Conservation (phyloP, 2,113 vertebrate species). For the Scomber colias region DNA sequence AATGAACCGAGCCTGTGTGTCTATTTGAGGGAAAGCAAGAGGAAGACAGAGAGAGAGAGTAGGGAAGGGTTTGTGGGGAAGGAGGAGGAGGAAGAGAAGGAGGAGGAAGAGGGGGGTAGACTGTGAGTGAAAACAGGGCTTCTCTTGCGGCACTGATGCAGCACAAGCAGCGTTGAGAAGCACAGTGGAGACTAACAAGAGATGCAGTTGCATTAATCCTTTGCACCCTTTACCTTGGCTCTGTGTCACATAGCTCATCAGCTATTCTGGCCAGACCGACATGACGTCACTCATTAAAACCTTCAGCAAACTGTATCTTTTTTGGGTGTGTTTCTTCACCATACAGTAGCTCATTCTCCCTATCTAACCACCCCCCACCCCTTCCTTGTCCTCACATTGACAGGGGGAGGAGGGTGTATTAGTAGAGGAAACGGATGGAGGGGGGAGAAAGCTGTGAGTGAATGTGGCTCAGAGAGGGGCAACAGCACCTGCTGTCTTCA, state of each 20-base stretch:
- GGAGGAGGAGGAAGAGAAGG: slow-evolving; percentile 30
- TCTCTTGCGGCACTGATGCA: slow-evolving; percentile 79
- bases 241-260: slow-evolving; percentile 47
- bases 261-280: slow-evolving; percentile 37
- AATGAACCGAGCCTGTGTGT: slow-evolving; percentile 85
- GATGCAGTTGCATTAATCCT: slow-evolving; percentile 69
- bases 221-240: slow-evolving; percentile 34
- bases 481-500: slow-evolving; percentile 81
- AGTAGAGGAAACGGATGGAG: slow-evolving; percentile 62
- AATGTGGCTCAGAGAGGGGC: slow-evolving; percentile 72
- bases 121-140: slow-evolving; percentile 72
- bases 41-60: slow-evolving; percentile 58
- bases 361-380: not conserved
- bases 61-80: slow-evolving; percentile 62
- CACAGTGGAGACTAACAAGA: slow-evolving; percentile 62
- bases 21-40: slow-evolving; percentile 78
- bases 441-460: slow-evolving; percentile 55
- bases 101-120: slow-evolving; percentile 24
- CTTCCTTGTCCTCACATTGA: slow-evolving; percentile 15
- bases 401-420: slow-evolving; percentile 45
- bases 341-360: slow-evolving; percentile 63
- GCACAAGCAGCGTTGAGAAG: slow-evolving; percentile 71
- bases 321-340: slow-evolving; percentile 44
- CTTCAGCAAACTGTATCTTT: slow-evolving; percentile 51
- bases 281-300: slow-evolving; percentile 54